Evolutionary conservation across 2,113 vertebrate species (phyloP), one percentile per base, ranked within the genome.

Genomic region (Oryzias curvinotus): DNA sequence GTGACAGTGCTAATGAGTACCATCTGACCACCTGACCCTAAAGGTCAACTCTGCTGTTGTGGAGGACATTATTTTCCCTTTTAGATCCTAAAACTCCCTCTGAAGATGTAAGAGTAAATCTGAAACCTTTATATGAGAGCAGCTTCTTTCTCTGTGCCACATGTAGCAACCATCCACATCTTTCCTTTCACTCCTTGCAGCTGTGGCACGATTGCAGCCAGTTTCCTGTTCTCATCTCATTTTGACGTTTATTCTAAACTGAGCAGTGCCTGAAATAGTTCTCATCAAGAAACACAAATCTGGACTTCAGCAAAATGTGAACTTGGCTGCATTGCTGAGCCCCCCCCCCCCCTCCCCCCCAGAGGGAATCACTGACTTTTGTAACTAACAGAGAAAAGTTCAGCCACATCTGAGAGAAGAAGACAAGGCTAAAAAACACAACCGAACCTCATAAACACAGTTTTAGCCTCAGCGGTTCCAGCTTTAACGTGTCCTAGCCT

Each of bases 271-370:
- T 60, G 42, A 55, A 85, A 81, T 79, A 81, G 70, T 65, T 59
- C 12, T n/a, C 65, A 65, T 80, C 81, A 57, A 75, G 59, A 83
- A 79, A 86, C 80, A 68, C 79, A 88, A 80, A 80, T 66, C 48
- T 73, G 43, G 58, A 73, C 21, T 79, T 18, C 46, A 65, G 70
- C 70, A 82, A 69, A 84, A 72, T 62, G 66, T 56, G 82, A 85
- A 81, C 78, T 88, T 77, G 80, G 76, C 74, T 65, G 62, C 49
- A 15, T 64, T 50, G 47, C 42, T 69, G 70, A n/a, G n/a, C n/a
- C n/a, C n/a, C n/a, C n/a, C n/a, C n/a, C n/a, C n/a, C n/a, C n/a
- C n/a, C n/a, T n/a, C 70, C 81, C 62, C 45, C 51, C 66, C 56
- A 14, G 42, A 61, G 81, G 83, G 78, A 75, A 74, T 59, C 57